Percentiles rank a stretch among this genome's conserved stretches.
phyloP scores from a whole-genome alignment of 2,797 vertebrate species.

The Syngnathus rostellatus region DNA sequence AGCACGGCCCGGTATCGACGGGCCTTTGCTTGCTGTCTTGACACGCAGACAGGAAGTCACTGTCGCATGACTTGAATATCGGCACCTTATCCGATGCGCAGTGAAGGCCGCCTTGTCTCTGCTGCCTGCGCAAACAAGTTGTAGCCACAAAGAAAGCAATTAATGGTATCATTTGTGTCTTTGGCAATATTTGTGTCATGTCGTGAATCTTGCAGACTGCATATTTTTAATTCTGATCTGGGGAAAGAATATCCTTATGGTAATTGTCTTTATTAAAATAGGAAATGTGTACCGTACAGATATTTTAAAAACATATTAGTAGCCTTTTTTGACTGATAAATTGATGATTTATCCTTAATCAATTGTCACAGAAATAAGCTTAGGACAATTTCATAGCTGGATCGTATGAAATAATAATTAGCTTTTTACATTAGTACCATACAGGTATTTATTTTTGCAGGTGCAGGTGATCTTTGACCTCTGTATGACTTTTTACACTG shows the following conservation, averaged over 20 bases:
- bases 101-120: constrained; percentile 62
- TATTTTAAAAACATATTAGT: neutral
- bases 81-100: constrained; percentile 67
- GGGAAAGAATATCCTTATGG: neutral
- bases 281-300: neutral
- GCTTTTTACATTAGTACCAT: too few relatives aligned
- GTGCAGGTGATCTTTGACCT: too few relatives aligned
- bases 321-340: neutral
- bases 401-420: too few relatives aligned
- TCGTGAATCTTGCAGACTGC: neutral
- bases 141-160: neutral
- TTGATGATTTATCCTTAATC: too few relatives aligned
- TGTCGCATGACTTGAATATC: constrained; percentile 71
- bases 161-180: neutral
- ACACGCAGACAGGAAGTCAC: constrained; percentile 65
- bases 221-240: neutral
- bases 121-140: constrained; percentile 46
- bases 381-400: too few relatives aligned
- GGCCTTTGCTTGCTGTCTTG: constrained; percentile 60
- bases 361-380: too few relatives aligned
- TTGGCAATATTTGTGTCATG: too few relatives aligned
- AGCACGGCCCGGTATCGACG: constrained; percentile 64
- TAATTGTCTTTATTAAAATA: neutral
- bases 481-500: too few relatives aligned
- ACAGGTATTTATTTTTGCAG: too few relatives aligned